Evolutionary conservation across 2,113 vertebrate genomes (phyloP).

Genomic region (Sula dactylatra): DNA sequence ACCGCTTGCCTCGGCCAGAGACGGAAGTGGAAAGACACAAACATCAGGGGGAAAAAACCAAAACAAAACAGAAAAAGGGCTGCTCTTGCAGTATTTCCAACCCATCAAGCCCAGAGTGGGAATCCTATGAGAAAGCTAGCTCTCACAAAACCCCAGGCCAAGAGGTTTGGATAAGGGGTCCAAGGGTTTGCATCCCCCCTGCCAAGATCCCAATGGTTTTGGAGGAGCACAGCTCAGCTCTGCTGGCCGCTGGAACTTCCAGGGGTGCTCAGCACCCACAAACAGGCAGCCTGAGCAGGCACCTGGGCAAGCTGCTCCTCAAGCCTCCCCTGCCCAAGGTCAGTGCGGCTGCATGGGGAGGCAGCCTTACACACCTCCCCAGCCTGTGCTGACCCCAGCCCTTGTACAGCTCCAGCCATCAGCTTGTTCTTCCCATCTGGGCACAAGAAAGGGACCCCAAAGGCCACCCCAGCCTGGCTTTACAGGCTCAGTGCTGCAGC

Average conservation of each 20-base stretch:
- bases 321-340: neutral
- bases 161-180: neutral
- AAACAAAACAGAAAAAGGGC: conserved; percentile 28
- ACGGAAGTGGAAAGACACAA: conserved; percentile 18
- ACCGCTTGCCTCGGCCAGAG: neutral
- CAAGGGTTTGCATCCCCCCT: neutral
- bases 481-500: neutral
- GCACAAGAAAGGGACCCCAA: neutral
- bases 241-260: accelerated
- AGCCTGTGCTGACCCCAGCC: neutral
- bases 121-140: neutral
- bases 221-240: neutral
- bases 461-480: neutral
- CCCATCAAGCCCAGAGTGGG: neutral
- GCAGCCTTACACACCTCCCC: neutral
- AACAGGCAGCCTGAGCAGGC: neutral
- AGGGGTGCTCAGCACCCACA: neutral
- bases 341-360: accelerated
- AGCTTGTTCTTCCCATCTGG: neutral
- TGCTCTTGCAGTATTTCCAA: conserved; percentile 34
- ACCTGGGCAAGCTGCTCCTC: neutral
- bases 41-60: neutral
- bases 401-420: neutral
- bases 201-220: neutral
- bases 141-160: neutral